Evolutionary conservation across 2,888 invertebrate genomes (phyloP).

Genomic region (Isoperla grammatica): DNA sequence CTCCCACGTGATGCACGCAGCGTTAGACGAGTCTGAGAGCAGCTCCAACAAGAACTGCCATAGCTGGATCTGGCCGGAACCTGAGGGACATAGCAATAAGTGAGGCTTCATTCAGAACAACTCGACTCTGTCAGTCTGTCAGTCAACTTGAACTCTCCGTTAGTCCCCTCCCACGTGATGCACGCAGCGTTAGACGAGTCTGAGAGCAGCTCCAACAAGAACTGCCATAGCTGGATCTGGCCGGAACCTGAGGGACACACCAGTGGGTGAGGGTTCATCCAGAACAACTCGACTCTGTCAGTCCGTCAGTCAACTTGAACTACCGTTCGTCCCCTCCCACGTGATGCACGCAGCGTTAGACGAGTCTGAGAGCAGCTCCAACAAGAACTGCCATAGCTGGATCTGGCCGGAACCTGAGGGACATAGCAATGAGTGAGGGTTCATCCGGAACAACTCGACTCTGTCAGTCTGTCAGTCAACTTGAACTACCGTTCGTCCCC

Average conservation of each 20-base stretch:
- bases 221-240: constrained; percentile 99
- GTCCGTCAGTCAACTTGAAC: constrained; percentile 96
- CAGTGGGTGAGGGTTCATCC: no score
- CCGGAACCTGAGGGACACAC: constrained; percentile 47
- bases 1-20: constrained; percentile 97
- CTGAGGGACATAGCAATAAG: constrained; percentile 3
- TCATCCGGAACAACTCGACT: no score
- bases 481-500: constrained; percentile 97
- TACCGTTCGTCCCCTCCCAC: constrained; percentile 99
- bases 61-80: constrained; percentile 86
- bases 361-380: constrained; percentile 93
- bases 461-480: constrained; percentile 91
- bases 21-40: constrained; percentile 91
- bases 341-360: constrained; percentile 95
- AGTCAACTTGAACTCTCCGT: constrained; percentile 89
- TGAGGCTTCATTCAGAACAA: no score
- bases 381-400: constrained; percentile 97
- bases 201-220: constrained; percentile 90
- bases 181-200: constrained; percentile 93
- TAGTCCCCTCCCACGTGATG: constrained; percentile 98
- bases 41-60: constrained; percentile 99
- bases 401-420: constrained; percentile 67
- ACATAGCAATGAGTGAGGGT: not conserved
- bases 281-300: no score
- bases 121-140: no score